phyloP scores from a whole-genome alignment of 2,797 vertebrate species.

The Myiothlypis chrysogaster region DNA sequence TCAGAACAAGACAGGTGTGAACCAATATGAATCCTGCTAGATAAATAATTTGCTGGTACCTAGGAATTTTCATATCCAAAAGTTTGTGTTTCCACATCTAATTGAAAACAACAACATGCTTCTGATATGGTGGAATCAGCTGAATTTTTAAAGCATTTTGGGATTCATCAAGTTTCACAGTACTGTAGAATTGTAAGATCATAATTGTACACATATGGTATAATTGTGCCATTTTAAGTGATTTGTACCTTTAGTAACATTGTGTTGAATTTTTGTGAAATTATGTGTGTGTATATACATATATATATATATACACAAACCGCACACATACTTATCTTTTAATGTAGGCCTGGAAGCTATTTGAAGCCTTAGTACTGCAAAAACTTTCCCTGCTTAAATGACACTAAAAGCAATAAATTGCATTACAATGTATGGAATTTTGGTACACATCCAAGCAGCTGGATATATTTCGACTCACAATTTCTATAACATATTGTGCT shows the following conservation, averaged over 20 bases:
- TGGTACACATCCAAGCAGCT: background rate
- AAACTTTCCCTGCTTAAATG: background rate
- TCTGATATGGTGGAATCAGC: background rate
- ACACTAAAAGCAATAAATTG: background rate
- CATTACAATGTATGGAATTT: background rate
- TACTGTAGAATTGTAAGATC: background rate
- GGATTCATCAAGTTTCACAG: background rate
- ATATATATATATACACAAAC: too few species aligned
- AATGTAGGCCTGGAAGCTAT: background rate
- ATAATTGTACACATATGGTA: background rate
- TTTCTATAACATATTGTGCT: background rate
- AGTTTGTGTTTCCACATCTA: background rate
- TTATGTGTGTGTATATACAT: background rate
- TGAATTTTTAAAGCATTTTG: background rate
- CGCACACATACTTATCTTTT: too few species aligned
- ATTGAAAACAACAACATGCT: background rate
- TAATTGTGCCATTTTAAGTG: background rate
- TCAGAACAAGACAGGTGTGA: background rate
- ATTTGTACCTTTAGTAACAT: background rate
- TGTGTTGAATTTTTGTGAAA: background rate
- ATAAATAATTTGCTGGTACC: background rate
- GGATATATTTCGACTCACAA: background rate
- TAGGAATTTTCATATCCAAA: background rate
- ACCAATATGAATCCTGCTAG: background rate
- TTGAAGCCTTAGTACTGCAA: background rate